These are phyloP conservation scores for Pseudomyrmex dendroicus DNA, from an alignment of 1,140 invertebrate species.

Conservation along the genomic window DNA sequence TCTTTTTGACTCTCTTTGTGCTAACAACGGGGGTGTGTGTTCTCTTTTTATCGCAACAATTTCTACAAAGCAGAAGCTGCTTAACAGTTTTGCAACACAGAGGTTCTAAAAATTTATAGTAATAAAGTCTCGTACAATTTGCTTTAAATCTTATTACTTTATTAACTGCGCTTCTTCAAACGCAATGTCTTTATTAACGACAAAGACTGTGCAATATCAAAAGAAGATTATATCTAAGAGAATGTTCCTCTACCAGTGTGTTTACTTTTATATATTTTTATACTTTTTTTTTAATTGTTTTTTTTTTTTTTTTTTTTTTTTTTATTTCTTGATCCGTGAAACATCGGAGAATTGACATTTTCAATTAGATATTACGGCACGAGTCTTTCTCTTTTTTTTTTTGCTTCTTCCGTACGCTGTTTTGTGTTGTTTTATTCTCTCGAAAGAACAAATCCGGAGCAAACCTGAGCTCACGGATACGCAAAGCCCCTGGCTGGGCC, in stretches of 20 bases:
- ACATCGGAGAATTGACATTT: background rate
- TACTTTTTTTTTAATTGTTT: too few relatives aligned
- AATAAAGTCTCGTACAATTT: slow-evolving; percentile 7
- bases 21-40: background rate
- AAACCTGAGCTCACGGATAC: slow-evolving; percentile 17
- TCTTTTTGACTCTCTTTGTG: too few relatives aligned
- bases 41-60: background rate
- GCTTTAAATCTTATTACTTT: too few relatives aligned
- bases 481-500: slow-evolving; percentile 30
- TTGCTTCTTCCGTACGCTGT: background rate
- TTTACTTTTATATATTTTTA: background rate
- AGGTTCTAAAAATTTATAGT: background rate
- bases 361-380: background rate
- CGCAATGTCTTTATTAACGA: too few relatives aligned
- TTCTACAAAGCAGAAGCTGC: background rate
- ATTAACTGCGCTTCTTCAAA: too few relatives aligned
- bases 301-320: background rate
- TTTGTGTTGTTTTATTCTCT: background rate
- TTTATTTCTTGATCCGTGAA: background rate
- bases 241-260: background rate
- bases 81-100: background rate
- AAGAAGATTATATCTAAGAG: background rate
- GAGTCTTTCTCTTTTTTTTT: background rate
- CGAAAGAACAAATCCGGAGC: slow-evolving; percentile 23
- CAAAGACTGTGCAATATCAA: background rate